Base-by-base conservation (phyloP, 2,888 invertebrate species). In the Flabesymbios commensalis region DNA sequence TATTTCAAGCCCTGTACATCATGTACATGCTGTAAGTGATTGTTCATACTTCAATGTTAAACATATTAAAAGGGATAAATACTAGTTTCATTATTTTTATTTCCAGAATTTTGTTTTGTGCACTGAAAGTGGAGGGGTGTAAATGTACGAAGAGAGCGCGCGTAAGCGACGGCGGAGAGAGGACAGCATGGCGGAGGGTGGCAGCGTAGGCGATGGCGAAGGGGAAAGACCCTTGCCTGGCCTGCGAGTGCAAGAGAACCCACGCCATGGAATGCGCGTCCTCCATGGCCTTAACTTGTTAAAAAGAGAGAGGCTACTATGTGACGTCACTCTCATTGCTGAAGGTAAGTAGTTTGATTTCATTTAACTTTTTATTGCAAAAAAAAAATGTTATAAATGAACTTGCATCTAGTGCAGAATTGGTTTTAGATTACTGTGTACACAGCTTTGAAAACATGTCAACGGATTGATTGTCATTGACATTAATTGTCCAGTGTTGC, bases 261-360 rank as follows among this genome's bases (percentile, higher is more conserved):
- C 65, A 17, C 77, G 79, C 61, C 82, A 81, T 72, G 78, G 80
- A 51, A 78, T 80, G 77, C 77, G 78, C 57, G 76, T 82, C 32
- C 67, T 82, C 55, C 77, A 78, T 52, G 80, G 81, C 17, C 72
- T 82, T 22, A 78, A 79, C 69, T 76, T 76, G 58, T 72, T 82
- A n/a, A 79, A 79, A 67, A 75, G 71, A 57, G 80, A 81, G 61
- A 78, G 78, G 61, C 75, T 81, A 33, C 74, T 82, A 22, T 81
- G 81, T 75, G 82, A 82, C 74, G 79, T 82, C 47, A 78, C 78
- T 29, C 75, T 82, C 4, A 80, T 81, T 61, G 82, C 80, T 67
- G 81, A 82, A 78, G 78, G 81, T 80, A 24, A 19, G 61, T 41
- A 5, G 26, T 24, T 17, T 17, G 24, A 24, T 7, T 22, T 17